Base-by-base conservation (phyloP, 2,113 vertebrate genomes). In the Pelecanoides urinatrix region DNA sequence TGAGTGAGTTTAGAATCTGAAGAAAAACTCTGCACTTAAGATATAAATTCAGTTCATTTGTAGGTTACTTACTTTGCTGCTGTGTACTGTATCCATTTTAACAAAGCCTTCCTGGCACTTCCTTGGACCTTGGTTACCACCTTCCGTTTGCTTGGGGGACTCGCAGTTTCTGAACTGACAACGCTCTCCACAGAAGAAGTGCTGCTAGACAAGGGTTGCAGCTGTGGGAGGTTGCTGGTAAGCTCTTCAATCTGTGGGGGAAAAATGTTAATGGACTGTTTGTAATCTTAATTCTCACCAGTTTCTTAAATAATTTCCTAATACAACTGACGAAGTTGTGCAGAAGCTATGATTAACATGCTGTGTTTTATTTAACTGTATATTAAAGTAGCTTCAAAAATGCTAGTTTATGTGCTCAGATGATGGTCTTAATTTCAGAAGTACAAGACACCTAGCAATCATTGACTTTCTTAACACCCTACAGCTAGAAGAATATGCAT, bases 61-160 rank as follows among this genome's bases (percentile, higher is more conserved):
- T 12, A 25, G 20, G 63, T 70, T 68, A 96, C 98, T 97, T 98
- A 99, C 99, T 99, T 99, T 86, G 99, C 98, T n/a, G 98, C 98
- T 42, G 98, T 99, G 93, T 98, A 98, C 93, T 99, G 99, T 66
- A 99, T 98, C 99, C 99, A 99, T 97, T 98, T 99, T n/a, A 99
- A 92, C 27, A 99, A 97, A 34, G 99, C 98, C 94, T 99, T 99
- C 95, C 98, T 99, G 81, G 99, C 99, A 22, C 98, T 99, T 40
- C 99, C 99, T 88, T 99, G 99, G 90, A 98, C 94, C 96, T 99
- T 99, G 84, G 98, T 98, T 91, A 98, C 97, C 44, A 98, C 98
- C 94, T 99, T 99, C 93, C 98, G 98, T 97, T 99, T 99, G 81
- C 98, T 98, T 13, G 99, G 99, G 8, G 99, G 99, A 97, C 99